Conservation (phyloP, 2,797 vertebrate species). For the Spinus olivaceus region DNA sequence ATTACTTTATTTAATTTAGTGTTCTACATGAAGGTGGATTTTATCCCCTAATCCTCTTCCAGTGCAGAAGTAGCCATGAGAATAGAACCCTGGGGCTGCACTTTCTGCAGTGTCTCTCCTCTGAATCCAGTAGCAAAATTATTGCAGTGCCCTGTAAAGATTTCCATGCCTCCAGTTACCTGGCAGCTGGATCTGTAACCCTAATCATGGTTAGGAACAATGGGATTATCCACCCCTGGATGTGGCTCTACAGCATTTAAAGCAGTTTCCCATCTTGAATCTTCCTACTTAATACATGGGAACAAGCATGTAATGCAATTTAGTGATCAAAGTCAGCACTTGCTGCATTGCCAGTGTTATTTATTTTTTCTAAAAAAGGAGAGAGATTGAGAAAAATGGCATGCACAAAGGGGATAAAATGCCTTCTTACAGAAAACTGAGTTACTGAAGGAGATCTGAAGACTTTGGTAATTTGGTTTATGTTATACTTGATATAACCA, state of each 20-base stretch:
- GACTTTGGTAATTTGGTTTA: not conserved
- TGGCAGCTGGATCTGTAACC: not conserved
- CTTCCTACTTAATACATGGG: not conserved
- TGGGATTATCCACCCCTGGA: not conserved
- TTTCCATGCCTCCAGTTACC: not conserved
- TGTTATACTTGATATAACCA: not conserved
- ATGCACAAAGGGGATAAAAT: not conserved
- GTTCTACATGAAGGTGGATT: not conserved
- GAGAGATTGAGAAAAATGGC: not conserved
- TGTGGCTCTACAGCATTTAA: not conserved
- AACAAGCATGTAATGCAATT: not conserved
- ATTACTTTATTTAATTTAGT: not conserved
- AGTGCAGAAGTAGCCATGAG: not conserved
- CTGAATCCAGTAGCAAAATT: not conserved
- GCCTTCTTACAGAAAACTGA: not conserved
- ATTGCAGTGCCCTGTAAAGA: not conserved
- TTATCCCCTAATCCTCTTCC: not conserved
- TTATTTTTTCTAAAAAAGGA: not conserved
- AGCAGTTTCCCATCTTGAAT: not conserved
- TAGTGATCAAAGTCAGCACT: not conserved
- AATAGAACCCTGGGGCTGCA: not conserved
- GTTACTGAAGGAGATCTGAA: not conserved
- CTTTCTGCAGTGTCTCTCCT: not conserved
- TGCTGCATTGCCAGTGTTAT: not conserved
- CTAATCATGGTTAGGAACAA: not conserved